These are phyloP conservation scores for Tricholauxania praeusta DNA, from an alignment of 2,888 invertebrate genomes.

Conservation along the genomic window DNA sequence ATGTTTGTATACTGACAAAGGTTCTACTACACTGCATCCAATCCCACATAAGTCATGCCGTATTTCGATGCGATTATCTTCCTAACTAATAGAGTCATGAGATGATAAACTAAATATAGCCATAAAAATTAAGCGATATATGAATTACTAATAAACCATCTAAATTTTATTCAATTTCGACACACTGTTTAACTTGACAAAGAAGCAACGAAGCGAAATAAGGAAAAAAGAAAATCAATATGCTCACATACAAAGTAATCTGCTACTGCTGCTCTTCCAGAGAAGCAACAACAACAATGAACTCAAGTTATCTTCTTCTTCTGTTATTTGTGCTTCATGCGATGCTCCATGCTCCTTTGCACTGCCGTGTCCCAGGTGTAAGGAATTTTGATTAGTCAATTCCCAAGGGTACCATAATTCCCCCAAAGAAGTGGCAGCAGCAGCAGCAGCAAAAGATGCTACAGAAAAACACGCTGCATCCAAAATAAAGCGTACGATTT, in stretches of 20 bases:
- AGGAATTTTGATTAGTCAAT: constrained; percentile 68
- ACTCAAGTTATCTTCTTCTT: neutral
- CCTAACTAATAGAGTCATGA: too few species aligned
- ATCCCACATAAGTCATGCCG: too few species aligned
- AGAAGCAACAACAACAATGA: constrained; percentile 40
- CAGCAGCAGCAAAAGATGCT: constrained; percentile 40
- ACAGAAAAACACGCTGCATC: constrained; percentile 1
- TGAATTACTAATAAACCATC: too few species aligned
- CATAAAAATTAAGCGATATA: too few species aligned
- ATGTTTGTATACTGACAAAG: too few species aligned
- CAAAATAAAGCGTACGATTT: constrained; percentile 6
- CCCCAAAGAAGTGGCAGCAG: constrained; percentile 51
- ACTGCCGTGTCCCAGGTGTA: constrained; percentile 62
- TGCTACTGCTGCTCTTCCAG: constrained; percentile 21
- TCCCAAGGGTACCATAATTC: constrained; percentile 67
- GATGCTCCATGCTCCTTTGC: constrained; percentile 28
- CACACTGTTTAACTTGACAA: constrained; percentile 20
- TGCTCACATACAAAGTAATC: constrained; percentile 48
- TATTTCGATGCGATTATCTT: too few species aligned
- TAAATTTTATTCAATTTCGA: neutral
- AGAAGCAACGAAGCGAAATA: constrained; percentile 37
- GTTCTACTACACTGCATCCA: too few species aligned
- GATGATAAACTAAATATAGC: too few species aligned
- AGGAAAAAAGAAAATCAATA: constrained; percentile 55
- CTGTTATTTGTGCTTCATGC: neutral